Evolutionary conservation across 2,113 vertebrate species (phyloP), one percentile per base, ranked within the genome.

Genomic region (Anhinga rufa): DNA sequence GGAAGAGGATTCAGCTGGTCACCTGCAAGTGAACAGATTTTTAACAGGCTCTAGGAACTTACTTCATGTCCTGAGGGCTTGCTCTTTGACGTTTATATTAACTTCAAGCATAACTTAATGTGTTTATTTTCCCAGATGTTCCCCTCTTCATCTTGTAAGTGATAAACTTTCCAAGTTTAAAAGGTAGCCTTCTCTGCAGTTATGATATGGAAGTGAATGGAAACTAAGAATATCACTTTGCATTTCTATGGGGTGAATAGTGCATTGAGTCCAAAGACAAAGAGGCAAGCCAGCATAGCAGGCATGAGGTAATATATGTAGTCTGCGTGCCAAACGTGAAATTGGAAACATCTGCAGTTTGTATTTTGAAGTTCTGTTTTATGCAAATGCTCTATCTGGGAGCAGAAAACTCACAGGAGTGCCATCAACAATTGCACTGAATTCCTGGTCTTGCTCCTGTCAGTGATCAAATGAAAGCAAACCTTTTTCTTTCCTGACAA

Each of bases 341-440:
- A 97, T 97, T 85, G 96, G 91, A 97, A 97, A 97, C 97, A 97
- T 97, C 92, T 98, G 96, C 75, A 90, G 86, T 82, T 94, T 93
- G 57, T 86, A 66, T 95, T 96, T 93, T 94, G 70, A 77, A 94
- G 90, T 95, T 95, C 77, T 97, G 85, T 76, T 94, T 72, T 89
- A 86, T 95, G 95, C 94, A 96, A 94, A 96, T 92, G 9, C 61
- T 90, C 36, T 92, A 6, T 92, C 52, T 95, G 80, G 70, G 88
- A 64, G 71, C 6, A 3, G 75, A 58, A 92, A 91, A 82, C n/a
- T 90, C 90, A 54, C 79, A 69, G 49, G 75, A 78, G 81, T 82
- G 70, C 80, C 46, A 25, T 95, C 52, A 91, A 14, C 71, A 92
- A 17, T 20, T 89, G 92, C 54, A 36, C 28, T 49, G 62, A 78